Evolutionary conservation across 2,888 invertebrate species (phyloP).

Genomic region (Caenorhabditis sulstoni): DNA sequence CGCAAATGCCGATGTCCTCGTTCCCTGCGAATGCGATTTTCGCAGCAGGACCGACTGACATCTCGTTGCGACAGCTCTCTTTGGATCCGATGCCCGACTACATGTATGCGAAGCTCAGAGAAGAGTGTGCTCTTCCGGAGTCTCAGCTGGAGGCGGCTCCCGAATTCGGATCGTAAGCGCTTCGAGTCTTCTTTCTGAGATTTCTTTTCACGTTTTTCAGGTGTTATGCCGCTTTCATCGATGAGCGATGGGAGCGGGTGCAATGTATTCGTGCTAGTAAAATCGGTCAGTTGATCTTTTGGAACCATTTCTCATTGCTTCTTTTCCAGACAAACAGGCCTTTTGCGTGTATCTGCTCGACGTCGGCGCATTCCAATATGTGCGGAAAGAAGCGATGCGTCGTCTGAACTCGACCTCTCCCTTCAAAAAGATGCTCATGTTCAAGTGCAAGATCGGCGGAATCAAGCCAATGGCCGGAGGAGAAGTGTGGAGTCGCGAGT

Average conservation of each 20-base stretch:
- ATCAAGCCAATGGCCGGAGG: constrained; percentile 65
- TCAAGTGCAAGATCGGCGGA: constrained; percentile 73
- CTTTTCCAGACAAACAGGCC: constrained; percentile 61
- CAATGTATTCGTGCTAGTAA: constrained; percentile 66
- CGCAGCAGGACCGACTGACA: constrained; percentile 72
- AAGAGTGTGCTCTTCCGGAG: constrained; percentile 64
- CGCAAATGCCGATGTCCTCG: constrained; percentile 66
- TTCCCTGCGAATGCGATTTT: constrained; percentile 71
- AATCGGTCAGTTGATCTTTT: constrained; percentile 58
- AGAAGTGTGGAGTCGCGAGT: constrained; percentile 72
- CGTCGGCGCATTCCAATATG: constrained; percentile 72
- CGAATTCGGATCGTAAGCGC: constrained; percentile 42
- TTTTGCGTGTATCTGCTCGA: constrained; percentile 70
- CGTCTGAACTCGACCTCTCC: constrained; percentile 71
- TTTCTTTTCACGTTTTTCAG: constrained; percentile 4
- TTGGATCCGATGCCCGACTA: constrained; percentile 75
- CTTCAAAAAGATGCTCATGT: constrained; percentile 73
- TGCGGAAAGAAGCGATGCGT: constrained; percentile 64
- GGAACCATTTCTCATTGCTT: not conserved
- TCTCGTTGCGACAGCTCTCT: constrained; percentile 69
- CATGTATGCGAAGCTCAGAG: constrained; percentile 70
- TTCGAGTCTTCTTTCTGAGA: too few species aligned
- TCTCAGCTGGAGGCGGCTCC: constrained; percentile 46
- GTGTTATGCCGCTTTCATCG: constrained; percentile 68
- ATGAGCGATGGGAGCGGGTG: constrained; percentile 69